Evolutionary conservation across 2,888 invertebrate species (phyloP).

Genomic region (Geotrupes spiniger): DNA sequence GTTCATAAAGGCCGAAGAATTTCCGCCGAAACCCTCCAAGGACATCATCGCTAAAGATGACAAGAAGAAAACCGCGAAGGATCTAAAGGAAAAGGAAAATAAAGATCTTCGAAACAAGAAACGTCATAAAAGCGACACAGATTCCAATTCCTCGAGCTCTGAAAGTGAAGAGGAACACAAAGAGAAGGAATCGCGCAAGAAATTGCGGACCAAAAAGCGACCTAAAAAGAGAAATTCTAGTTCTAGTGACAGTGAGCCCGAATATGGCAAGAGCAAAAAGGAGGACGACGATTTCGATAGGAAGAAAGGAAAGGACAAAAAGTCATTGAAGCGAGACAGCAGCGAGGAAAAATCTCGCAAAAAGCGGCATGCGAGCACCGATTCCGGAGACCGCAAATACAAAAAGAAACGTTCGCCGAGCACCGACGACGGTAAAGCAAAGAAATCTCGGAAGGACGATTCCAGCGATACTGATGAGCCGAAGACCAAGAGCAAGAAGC

Average conservation of each 20-base stretch:
- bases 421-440: constrained; percentile 53
- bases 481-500: constrained; percentile 38
- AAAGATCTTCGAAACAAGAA: constrained; percentile 40
- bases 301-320: constrained; percentile 52
- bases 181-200: constrained; percentile 41
- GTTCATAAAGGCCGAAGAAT: constrained; percentile 69
- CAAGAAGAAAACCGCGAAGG: constrained; percentile 50
- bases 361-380: constrained; percentile 59
- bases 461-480: constrained; percentile 46
- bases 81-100: constrained; percentile 38
- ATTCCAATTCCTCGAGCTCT: constrained; percentile 46
- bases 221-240: constrained; percentile 55
- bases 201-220: constrained; percentile 42
- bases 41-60: constrained; percentile 48
- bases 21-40: constrained; percentile 47
- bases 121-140: constrained; percentile 46
- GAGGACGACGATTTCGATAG: constrained; percentile 43
- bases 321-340: constrained; percentile 50
- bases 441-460: constrained; percentile 47
- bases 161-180: constrained; percentile 44
- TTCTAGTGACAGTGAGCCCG: constrained; percentile 49
- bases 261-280: constrained; percentile 54
- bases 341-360: constrained; percentile 54
- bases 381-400: constrained; percentile 60
- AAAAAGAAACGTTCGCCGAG: constrained; percentile 42